A percentile compares a stretch with the other conserved stretches of the same genome.
Conservation (phyloP, 2,113 vertebrate genomes). For the Cephalophus harveyi region DNA sequence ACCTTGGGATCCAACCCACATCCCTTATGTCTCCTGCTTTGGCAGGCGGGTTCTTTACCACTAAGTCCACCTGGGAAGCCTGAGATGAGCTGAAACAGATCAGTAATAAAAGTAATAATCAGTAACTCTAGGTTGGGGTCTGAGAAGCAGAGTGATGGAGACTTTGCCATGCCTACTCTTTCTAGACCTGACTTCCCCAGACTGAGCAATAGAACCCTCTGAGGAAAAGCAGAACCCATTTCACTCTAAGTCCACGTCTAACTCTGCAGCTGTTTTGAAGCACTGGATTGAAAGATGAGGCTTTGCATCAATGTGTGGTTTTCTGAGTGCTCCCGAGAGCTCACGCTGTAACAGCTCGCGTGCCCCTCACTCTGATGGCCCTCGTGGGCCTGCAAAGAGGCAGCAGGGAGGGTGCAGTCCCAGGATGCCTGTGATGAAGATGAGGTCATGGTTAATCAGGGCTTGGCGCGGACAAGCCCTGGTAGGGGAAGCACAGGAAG, state of each 20-base stretch:
- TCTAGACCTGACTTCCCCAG: not conserved
- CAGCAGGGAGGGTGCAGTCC: not conserved
- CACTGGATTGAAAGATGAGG: not conserved
- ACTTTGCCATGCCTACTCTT: not conserved
- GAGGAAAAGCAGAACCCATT: not conserved
- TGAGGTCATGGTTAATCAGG: conserved; percentile 47
- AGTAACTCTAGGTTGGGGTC: not conserved
- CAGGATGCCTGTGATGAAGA: conserved; percentile 1
- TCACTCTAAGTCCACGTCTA: not conserved
- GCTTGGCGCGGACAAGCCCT: conserved; percentile 25
- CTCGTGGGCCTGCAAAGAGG: not conserved
- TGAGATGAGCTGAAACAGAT: not conserved
- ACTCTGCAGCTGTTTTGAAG: not conserved
- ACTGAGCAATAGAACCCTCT: not conserved
- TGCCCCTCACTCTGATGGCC: not conserved
- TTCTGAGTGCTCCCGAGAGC: not conserved
- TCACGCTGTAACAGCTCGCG: not conserved
- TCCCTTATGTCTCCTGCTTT: not conserved
- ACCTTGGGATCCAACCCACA: not conserved
- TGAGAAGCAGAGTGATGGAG: not conserved
- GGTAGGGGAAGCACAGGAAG: conserved; percentile 20
- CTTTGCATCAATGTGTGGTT: not conserved
- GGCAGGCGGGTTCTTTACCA: not conserved
- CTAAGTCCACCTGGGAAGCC: not conserved
- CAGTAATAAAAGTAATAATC: not conserved